Conservation (phyloP, 1,140 invertebrate species). For the Odontomachus brunneus region DNA sequence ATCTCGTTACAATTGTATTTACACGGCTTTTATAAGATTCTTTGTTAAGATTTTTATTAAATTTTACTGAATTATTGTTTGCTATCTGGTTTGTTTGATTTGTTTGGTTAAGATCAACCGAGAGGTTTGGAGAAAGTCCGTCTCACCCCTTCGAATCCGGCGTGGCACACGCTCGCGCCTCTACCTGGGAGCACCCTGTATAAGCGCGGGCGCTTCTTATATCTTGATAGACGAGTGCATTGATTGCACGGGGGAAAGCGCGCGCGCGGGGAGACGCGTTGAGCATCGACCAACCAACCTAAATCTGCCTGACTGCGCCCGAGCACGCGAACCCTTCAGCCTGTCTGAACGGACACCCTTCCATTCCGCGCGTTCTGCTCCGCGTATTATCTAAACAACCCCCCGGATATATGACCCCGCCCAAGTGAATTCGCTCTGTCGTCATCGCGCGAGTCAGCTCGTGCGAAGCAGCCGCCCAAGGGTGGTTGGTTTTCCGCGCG, state of each 20-base stretch:
- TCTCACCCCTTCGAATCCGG: background rate
- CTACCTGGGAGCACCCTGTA: slow-evolving; percentile 27
- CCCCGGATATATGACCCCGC: slow-evolving; percentile 55
- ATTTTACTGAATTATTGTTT: too few relatives aligned
- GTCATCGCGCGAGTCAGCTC: background rate
- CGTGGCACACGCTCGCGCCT: background rate
- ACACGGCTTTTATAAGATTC: too few relatives aligned
- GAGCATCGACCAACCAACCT: slow-evolving; percentile 78
- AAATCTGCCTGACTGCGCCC: slow-evolving; percentile 76
- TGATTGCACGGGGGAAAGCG: slow-evolving; percentile 66
- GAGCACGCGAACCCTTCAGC: slow-evolving; percentile 75
- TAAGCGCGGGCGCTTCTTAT: slow-evolving; percentile 51
- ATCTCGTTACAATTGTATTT: too few relatives aligned
- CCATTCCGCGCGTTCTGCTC: slow-evolving; percentile 28
- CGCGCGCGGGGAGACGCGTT: slow-evolving; percentile 44
- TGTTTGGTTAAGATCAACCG: too few relatives aligned
- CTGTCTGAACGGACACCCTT: slow-evolving; percentile 48
- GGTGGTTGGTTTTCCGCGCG: too few relatives aligned
- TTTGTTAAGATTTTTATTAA: too few relatives aligned
- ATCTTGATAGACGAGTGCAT: slow-evolving; percentile 76
- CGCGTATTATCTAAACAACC: slow-evolving; percentile 73
- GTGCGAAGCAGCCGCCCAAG: too few relatives aligned
- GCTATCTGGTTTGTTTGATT: too few relatives aligned
- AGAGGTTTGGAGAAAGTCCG: too few relatives aligned
- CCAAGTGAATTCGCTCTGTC: slow-evolving; percentile 59